Evolutionary conservation across 2,797 vertebrate genomes (phyloP), one percentile per base, ranked within the genome.

Genomic region (Acrossocheilus wenchowensis): DNA sequence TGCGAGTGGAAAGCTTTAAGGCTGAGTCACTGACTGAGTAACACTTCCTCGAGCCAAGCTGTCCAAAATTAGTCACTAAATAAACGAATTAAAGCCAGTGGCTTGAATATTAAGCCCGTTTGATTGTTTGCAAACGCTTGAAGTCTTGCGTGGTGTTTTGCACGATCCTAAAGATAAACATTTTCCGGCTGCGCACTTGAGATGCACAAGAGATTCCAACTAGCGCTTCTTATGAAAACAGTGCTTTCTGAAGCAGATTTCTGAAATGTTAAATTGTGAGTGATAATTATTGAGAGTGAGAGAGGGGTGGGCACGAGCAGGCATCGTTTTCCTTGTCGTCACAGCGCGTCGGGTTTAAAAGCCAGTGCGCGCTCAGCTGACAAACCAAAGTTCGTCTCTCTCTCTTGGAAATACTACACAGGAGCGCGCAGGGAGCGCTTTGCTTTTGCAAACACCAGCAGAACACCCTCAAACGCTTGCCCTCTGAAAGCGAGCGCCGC

Each of bases 301-400:
- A 90, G 78, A 21, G 91, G 82, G 91, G 90, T 88, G 94, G 93
- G 94, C 92, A 94, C 89, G 30, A 6, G 11, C 69, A 52, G 48
- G 43, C 72, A 54, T 57, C 84, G 43, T 7, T 26, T 52, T 43
- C 81, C 64, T 66, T 68, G 81, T 80, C 87, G 85, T 89, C 86
- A 86, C 88, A 0, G 78, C 88, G 90, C 83, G 80, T 69, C 50
- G 48, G 1, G 60, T 8, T 1, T 86, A 93, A 95, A 95, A 95
- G 90, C 14, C 60, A 7, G 90, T 81, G 34, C 11, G 89, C 91
- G 34, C 50, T 7, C 69, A 43, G 75, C 36, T 89, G 77, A 87
- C 91, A 89, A 90, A 92, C 92, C 93, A 94, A 94, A 93, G 93
- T 92, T 92, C 91, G 91, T 90, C 30, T 92, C 88, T 93, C 88